Evolutionary conservation across 2,797 vertebrate genomes (phyloP).

Genomic region (Nannoperca obscura): DNA sequence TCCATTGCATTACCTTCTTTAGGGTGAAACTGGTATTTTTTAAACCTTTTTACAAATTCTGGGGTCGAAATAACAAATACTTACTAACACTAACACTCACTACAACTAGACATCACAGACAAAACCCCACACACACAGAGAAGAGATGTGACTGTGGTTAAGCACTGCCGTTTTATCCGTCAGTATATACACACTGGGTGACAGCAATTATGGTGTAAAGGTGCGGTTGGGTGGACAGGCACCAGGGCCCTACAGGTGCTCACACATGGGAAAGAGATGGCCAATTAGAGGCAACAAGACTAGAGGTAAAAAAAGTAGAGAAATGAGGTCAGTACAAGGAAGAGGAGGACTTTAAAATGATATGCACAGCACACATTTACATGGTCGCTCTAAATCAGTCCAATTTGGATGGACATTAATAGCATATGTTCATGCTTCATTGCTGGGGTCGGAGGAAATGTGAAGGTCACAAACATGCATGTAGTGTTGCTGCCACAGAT

Average conservation of each 20-base stretch:
- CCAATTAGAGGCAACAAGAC: constrained; percentile 9
- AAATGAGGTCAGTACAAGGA: not conserved
- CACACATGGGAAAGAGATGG: constrained; percentile 15
- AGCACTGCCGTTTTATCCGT: not conserved
- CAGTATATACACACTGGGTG: not conserved
- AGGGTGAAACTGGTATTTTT: no score
- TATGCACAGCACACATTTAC: not conserved
- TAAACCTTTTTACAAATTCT: no score
- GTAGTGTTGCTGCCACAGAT: not conserved
- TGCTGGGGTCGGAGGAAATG: not conserved
- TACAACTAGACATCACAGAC: not conserved
- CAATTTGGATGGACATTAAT: not conserved
- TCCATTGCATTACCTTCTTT: not conserved
- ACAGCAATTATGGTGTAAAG: constrained; percentile 10
- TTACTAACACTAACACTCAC: no score
- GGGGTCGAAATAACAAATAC: no score
- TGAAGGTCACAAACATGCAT: not conserved
- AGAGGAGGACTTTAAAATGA: not conserved
- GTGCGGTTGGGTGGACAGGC: constrained; percentile 9
- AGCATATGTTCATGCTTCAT: not conserved
- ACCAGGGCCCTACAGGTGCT: not conserved
- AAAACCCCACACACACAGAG: not conserved
- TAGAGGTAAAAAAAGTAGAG: constrained; percentile 1
- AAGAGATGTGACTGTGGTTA: not conserved
- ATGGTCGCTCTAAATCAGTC: not conserved